Evolutionary conservation across 1,140 invertebrate species (phyloP).

Genomic region (Vollenhovia emeryi): DNA sequence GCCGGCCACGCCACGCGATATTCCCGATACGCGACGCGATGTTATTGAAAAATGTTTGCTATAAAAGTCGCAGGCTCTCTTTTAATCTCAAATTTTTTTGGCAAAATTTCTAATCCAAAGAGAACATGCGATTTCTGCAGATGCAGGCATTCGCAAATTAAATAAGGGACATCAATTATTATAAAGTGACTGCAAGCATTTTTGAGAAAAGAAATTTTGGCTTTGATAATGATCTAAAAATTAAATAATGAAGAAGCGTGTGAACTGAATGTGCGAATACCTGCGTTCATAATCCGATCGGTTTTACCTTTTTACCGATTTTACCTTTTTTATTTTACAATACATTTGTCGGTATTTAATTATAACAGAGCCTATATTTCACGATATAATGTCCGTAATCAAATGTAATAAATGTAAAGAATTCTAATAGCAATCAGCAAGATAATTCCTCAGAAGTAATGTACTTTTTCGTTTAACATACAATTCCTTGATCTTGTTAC

Average conservation of each 20-base stretch:
- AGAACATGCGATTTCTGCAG: neutral
- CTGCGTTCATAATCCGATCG: neutral
- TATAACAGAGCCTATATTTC: neutral
- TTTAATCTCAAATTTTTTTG: neutral
- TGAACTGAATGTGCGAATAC: neutral
- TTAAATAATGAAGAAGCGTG: neutral
- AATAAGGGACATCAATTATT: neutral
- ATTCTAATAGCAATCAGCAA: neutral
- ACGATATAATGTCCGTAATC: neutral
- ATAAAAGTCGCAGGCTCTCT: slow-evolving; percentile 11
- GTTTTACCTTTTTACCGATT: neutral
- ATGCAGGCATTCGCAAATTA: neutral
- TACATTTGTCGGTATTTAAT: neutral
- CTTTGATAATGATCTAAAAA: neutral
- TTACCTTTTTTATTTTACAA: neutral
- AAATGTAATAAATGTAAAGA: neutral
- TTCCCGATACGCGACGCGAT: slow-evolving; percentile 21
- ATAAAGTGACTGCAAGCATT: neutral
- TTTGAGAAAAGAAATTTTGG: neutral
- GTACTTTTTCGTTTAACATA: neutral
- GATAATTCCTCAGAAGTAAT: neutral
- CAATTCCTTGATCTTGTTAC: neutral
- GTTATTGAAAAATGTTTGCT: neutral
- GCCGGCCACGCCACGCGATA: slow-evolving; percentile 1
- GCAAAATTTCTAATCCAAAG: neutral